These are phyloP conservation scores for Cydia fagiglandana DNA, from an alignment of 1,140 invertebrate genomes.

Conservation along the genomic window DNA sequence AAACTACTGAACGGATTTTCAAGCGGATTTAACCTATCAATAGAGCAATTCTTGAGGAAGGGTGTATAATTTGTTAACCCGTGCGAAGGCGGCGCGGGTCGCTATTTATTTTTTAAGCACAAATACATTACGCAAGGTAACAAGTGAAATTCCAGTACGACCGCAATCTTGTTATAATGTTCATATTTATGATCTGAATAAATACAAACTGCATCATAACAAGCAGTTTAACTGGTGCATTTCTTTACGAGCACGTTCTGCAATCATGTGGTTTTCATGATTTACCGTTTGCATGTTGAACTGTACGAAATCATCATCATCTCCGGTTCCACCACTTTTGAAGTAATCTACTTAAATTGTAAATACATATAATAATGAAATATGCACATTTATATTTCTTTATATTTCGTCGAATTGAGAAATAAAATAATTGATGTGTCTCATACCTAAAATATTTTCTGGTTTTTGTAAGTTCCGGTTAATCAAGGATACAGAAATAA, in stretches of 20 bases:
- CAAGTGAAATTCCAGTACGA: background rate
- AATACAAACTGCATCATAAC: background rate
- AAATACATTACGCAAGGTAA: background rate
- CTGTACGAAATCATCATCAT: background rate
- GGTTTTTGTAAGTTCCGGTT: slow-evolving; percentile 10
- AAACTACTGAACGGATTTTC: too few relatives aligned
- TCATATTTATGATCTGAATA: background rate
- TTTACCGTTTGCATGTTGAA: slow-evolving; percentile 1
- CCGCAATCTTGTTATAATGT: background rate
- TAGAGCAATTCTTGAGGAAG: too few relatives aligned
- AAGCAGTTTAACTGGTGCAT: background rate
- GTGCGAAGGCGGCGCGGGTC: too few relatives aligned
- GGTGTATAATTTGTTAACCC: too few relatives aligned
- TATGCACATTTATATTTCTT: too few relatives aligned
- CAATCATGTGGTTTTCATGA: slow-evolving; percentile 7
- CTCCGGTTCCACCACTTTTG: too few relatives aligned
- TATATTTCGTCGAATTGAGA: too few relatives aligned
- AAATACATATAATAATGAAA: too few relatives aligned
- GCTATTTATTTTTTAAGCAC: background rate
- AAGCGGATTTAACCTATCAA: too few relatives aligned
- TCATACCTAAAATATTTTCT: too few relatives aligned
- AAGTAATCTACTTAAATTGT: too few relatives aligned
- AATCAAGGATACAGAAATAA: slow-evolving; percentile 37
- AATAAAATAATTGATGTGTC: too few relatives aligned
- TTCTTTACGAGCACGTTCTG: background rate